These are phyloP conservation scores for Lasius fuliginosus DNA, from an alignment of 2,888 invertebrate genomes.

Conservation along the genomic window DNA sequence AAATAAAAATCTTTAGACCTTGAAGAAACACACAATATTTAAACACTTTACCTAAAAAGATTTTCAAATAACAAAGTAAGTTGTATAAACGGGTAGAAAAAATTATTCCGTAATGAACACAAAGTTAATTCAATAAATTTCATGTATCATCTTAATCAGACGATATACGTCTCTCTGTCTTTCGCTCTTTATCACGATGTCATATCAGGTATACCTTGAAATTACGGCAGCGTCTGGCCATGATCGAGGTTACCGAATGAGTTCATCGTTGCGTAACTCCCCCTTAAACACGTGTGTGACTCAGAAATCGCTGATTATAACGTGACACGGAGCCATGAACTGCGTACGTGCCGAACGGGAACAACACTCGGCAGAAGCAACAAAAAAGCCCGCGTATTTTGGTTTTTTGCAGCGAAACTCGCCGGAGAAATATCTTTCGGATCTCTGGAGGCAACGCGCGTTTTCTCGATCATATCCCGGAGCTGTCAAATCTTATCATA, in stretches of 20 bases:
- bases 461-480: neutral
- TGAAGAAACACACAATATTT: neutral
- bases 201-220: constrained; percentile 42
- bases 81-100: neutral
- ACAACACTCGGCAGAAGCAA: constrained; percentile 25
- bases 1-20: neutral
- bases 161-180: neutral
- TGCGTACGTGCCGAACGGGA: constrained; percentile 44
- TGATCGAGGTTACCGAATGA: constrained; percentile 51
- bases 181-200: neutral
- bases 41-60: neutral
- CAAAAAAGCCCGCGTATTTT: constrained; percentile 9
- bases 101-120: neutral
- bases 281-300: constrained; percentile 39
- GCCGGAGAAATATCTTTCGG: neutral
- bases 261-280: constrained; percentile 59
- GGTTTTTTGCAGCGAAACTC: constrained; percentile 16
- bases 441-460: neutral
- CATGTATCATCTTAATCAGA: neutral
- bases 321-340: constrained; percentile 42
- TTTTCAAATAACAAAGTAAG: neutral
- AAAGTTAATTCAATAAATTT: neutral
- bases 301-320: constrained; percentile 51
- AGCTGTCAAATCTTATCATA: neutral
- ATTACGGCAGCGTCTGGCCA: constrained; percentile 43